Conservation (phyloP, 2,113 vertebrate species). For the Pica pica region DNA sequence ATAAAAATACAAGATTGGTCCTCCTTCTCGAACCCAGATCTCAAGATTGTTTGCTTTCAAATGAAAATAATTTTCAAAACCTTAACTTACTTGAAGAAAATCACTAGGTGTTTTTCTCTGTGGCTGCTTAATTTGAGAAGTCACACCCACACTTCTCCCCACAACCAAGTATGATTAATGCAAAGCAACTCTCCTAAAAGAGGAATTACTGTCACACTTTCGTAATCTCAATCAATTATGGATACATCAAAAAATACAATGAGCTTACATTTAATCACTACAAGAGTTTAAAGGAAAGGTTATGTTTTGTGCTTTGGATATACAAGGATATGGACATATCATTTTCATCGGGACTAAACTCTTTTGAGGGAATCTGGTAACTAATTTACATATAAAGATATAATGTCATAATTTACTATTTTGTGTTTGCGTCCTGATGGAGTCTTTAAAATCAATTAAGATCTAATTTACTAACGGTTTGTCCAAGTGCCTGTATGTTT, state of each 20-base stretch:
- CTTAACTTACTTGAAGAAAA: conserved; percentile 14
- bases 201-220: conserved; percentile 33
- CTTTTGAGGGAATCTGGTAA: neutral
- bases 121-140: conserved; percentile 40
- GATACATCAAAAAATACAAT: conserved; percentile 33
- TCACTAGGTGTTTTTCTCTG: conserved; percentile 7
- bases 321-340: neutral
- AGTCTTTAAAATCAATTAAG: neutral
- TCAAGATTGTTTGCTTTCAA: conserved; percentile 4
- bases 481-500: neutral
- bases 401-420: neutral
- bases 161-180: conserved; percentile 47
- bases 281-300: neutral
- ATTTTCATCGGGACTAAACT: neutral
- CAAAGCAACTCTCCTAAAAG: conserved; percentile 44
- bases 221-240: conserved; percentile 42
- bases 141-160: conserved; percentile 4
- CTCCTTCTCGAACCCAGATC: neutral
- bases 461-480: neutral
- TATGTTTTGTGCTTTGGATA: neutral
- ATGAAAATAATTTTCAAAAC: conserved; percentile 49
- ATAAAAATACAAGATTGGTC: neutral
- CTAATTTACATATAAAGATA: neutral
- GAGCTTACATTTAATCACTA: neutral
- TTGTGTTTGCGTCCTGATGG: neutral